These are phyloP conservation scores for Drosophila bipectinata DNA, from an alignment of 1,140 invertebrate genomes.

Conservation along the genomic window DNA sequence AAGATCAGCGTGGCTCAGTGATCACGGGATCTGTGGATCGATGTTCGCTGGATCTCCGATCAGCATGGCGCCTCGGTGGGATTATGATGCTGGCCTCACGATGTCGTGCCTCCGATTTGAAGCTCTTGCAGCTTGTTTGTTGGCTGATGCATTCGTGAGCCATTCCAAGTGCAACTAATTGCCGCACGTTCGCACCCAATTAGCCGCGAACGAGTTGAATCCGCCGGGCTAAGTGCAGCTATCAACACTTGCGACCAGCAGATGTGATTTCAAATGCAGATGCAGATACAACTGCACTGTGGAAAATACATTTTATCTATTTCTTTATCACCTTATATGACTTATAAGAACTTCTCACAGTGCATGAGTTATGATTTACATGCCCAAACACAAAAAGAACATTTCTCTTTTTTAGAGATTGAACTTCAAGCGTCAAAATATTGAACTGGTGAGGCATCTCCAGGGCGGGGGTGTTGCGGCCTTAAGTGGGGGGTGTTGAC, in stretches of 20 bases:
- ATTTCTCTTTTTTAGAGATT: conserved; percentile 41
- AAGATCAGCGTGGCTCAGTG: conserved; percentile 40
- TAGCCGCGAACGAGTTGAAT: conserved; percentile 71
- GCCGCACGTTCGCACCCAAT: conserved; percentile 80
- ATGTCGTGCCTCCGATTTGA: conserved; percentile 33
- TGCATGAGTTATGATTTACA: conserved; percentile 66
- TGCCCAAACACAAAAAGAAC: conserved; percentile 13
- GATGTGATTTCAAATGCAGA: conserved; percentile 39
- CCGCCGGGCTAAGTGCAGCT: conserved; percentile 69
- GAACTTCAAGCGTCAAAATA: conserved; percentile 77
- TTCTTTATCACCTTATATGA: neutral
- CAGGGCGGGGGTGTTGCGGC: conserved; percentile 19
- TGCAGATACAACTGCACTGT: conserved; percentile 31
- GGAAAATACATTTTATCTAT: neutral
- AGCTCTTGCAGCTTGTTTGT: conserved; percentile 20
- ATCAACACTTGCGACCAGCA: conserved; percentile 64
- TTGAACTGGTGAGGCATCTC: conserved; percentile 34
- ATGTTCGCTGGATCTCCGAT: conserved; percentile 41
- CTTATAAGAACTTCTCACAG: neutral
- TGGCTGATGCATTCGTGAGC: conserved; percentile 57
- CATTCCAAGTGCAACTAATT: conserved; percentile 76
- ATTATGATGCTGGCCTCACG: conserved; percentile 69
- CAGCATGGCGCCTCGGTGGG: conserved; percentile 66
- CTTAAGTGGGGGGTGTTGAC: conserved; percentile 78
- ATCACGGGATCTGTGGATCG: conserved; percentile 22